Percentiles rank a stretch among this genome's conserved stretches.
phyloP scores from a whole-genome alignment of 2,888 invertebrate species.

The Coleophora flavipennella region DNA sequence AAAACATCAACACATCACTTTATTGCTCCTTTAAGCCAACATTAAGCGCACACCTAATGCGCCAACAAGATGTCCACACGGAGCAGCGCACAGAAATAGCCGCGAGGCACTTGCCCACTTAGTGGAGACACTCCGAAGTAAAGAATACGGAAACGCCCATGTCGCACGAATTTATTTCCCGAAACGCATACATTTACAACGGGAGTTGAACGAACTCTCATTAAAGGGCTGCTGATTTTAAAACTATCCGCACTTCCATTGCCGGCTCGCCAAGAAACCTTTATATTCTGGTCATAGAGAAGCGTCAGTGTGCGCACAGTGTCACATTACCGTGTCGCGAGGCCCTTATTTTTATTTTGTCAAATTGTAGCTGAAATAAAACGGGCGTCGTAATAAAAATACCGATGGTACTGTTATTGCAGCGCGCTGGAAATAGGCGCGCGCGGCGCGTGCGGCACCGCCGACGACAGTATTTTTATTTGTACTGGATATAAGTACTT shows the following conservation, averaged over 20 bases:
- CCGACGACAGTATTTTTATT: not conserved
- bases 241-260: constrained; percentile 31
- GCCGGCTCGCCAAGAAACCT: constrained; percentile 14
- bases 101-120: not conserved
- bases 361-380: constrained; percentile 72
- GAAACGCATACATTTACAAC: constrained; percentile 50
- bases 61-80: too few relatives aligned
- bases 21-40: too few relatives aligned
- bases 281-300: constrained; percentile 13
- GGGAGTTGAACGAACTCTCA: constrained; percentile 64
- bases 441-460: constrained; percentile 31
- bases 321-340: constrained; percentile 31
- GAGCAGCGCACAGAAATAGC: not conserved
- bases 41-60: not conserved
- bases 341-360: constrained; percentile 70
- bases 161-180: constrained; percentile 42
- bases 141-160: constrained; percentile 48
- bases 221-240: constrained; percentile 58
- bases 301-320: constrained; percentile 19
- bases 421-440: constrained; percentile 50
- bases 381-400: constrained; percentile 67
- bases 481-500: not conserved
- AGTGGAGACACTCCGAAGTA: constrained; percentile 1
- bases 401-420: constrained; percentile 69
- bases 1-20: too few relatives aligned